Conservation (phyloP, 2,113 vertebrate species). For the Dermatemys mawii region DNA sequence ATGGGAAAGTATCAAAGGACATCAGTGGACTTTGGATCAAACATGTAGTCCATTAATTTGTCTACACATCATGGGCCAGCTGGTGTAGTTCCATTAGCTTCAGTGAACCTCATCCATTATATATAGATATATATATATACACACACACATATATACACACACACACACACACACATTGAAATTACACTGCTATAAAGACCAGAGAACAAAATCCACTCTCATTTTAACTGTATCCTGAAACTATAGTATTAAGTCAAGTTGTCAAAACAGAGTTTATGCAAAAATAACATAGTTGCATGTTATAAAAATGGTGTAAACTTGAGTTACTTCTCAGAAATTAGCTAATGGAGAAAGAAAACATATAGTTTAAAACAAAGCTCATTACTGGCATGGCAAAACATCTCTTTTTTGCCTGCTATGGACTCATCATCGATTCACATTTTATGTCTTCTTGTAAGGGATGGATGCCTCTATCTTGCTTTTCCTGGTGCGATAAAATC, state of each 20-base stretch:
- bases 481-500: not conserved
- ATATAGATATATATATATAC: not conserved
- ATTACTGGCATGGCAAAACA: not conserved
- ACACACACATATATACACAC: no score
- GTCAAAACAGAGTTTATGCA: not conserved
- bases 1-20: slow-evolving; percentile 24
- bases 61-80: slow-evolving; percentile 2
- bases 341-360: not conserved
- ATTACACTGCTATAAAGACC: not conserved
- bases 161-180: no score
- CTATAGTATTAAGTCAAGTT: not conserved
- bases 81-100: not conserved
- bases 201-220: not conserved
- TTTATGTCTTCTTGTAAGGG: not conserved
- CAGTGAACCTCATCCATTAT: not conserved
- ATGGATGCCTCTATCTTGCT: fast-evolving
- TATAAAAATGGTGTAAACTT: not conserved
- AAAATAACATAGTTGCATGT: not conserved
- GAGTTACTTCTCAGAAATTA: not conserved
- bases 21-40: slow-evolving; percentile 33
- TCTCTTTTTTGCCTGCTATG: not conserved
- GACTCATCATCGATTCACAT: not conserved
- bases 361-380: not conserved
- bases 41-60: slow-evolving; percentile 14
- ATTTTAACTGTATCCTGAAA: not conserved